Percentiles rank a stretch among this genome's conserved stretches.
phyloP scores from a whole-genome alignment of 2,113 vertebrate species.

The Apistogramma diplotaenia region DNA sequence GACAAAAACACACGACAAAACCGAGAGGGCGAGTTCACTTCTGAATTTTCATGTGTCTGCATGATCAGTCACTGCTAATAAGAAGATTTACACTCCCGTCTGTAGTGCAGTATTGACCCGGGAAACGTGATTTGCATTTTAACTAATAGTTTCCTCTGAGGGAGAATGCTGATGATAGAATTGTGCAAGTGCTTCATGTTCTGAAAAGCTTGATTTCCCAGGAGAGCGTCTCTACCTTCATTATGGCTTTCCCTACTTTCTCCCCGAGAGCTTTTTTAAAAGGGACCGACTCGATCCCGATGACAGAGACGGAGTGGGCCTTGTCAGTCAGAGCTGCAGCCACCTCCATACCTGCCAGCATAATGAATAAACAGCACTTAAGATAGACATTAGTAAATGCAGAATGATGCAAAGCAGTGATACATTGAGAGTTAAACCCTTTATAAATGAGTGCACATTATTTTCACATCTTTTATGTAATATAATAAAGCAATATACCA shows the following conservation, averaged over 20 bases:
- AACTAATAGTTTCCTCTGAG: neutral
- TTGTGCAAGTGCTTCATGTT: neutral
- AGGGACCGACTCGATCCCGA: constrained; percentile 89
- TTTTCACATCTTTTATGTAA: neutral
- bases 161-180: constrained; percentile 10
- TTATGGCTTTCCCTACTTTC: constrained; percentile 89
- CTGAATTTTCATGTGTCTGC: neutral
- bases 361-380: neutral
- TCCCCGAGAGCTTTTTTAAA: constrained; percentile 93
- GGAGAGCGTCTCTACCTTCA: constrained; percentile 83
- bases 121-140: constrained; percentile 21
- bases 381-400: neutral
- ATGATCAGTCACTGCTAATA: constrained; percentile 2
- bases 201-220: constrained; percentile 36
- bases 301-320: constrained; percentile 94
- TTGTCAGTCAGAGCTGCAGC: constrained; percentile 92
- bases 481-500: too few species aligned
- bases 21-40: neutral
- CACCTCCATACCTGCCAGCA: constrained; percentile 91
- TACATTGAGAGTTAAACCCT: neutral
- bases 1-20: constrained; percentile 14
- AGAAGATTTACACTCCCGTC: neutral
- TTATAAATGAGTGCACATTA: neutral
- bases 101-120: neutral
- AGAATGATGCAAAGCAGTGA: neutral